These are phyloP conservation scores for Mesoligia furuncula DNA, from an alignment of 2,888 invertebrate genomes.

Conservation along the genomic window DNA sequence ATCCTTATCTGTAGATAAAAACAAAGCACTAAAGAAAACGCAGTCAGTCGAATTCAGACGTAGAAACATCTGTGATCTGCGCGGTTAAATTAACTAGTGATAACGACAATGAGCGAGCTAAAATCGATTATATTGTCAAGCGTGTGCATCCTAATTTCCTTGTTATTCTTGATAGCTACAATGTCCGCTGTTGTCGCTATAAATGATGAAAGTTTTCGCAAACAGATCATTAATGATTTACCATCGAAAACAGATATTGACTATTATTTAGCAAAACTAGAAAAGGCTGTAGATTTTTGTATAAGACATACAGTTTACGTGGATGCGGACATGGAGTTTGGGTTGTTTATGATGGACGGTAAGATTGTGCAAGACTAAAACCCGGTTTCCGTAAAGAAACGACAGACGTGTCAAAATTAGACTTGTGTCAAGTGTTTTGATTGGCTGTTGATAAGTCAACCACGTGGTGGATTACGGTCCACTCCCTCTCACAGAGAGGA, in stretches of 20 bases:
- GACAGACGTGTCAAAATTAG: neutral
- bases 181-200: conserved; percentile 26
- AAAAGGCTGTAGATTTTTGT: conserved; percentile 69
- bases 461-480: no score
- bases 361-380: conserved; percentile 48
- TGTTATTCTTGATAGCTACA: conserved; percentile 10
- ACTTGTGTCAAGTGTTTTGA: neutral
- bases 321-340: conserved; percentile 76
- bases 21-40: conserved; percentile 44
- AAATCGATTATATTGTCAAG: conserved; percentile 34
- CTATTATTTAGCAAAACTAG: conserved; percentile 69
- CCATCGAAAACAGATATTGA: conserved; percentile 70
- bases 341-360: conserved; percentile 79
- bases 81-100: conserved; percentile 6
- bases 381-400: neutral
- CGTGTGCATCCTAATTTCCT: conserved; percentile 10
- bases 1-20: conserved; percentile 37
- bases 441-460: neutral
- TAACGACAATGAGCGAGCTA: conserved; percentile 4
- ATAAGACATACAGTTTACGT: conserved; percentile 66
- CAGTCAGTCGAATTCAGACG: conserved; percentile 67
- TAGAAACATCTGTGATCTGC: conserved; percentile 53
- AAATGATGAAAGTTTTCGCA: conserved; percentile 19
- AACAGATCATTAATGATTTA: conserved; percentile 56
- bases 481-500: no score